Base-by-base conservation (phyloP, 2,888 invertebrate genomes). In the Autographa gamma region DNA sequence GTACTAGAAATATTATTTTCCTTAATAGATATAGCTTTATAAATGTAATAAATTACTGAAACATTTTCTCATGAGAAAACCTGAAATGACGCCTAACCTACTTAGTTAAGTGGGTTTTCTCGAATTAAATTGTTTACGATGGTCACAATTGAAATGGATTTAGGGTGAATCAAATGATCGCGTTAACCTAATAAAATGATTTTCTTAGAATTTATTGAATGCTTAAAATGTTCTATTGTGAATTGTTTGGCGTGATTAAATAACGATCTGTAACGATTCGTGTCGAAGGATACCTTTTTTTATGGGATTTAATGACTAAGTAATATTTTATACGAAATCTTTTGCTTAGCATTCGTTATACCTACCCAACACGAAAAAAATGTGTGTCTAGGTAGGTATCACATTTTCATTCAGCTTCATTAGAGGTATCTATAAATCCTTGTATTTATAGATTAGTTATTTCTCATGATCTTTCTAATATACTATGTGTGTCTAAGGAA, bases 201-300 rank as follows among this genome's bases (percentile, higher is more conserved):
- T 56, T 19, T 56, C 61, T 38, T n/a, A 38, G 52, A 76, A 31
- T 69, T 14, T 19, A 19, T 59, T 18, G 48, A 73, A 64, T 8
- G 14, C 9, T 32, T 19, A 74, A 70, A 62, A 34, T 64, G 25
- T 14, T 32, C 77, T 14, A 69, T 69, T 69, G 38, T 65, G 9
- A 54, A 11, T 16, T 1, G 41, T 63, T 70, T 74, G 7, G 78
- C 74, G 76, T 76, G 78, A 63, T 41, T 66, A 34, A 52, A 56
- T 56, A 66, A 60, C 34, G 11, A 61, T 60, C 38, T 54, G 56
- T 63, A 34, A 19, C 54, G 25, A 56, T 25, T 56, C 25, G 54
- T 56, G 19, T 25, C 11, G 54, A 56, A 56, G 5, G n/a, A 48
- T 56, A 56, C 54, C 25, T 56, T 0, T 19, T 56, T 56, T 56